phyloP scores from a whole-genome alignment of 2,888 invertebrate genomes.

The Perizoma affinitatum region DNA sequence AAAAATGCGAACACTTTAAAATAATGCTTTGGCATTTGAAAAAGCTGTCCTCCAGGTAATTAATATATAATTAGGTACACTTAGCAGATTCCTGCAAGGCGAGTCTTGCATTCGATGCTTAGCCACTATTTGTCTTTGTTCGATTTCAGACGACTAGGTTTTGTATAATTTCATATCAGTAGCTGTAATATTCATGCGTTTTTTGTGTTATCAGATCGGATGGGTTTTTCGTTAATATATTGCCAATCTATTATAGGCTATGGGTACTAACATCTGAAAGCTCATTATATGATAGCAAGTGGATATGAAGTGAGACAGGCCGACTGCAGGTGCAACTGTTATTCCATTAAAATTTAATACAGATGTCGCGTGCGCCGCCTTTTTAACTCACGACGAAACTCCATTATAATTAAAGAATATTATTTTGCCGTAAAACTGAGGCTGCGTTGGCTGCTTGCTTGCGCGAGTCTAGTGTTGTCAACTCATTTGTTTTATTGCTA shows the following conservation, averaged over 20 bases:
- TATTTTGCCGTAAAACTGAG: constrained; percentile 77
- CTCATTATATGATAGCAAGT: neutral
- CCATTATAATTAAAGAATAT: constrained; percentile 82
- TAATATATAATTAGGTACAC: constrained; percentile 73
- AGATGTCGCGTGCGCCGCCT: constrained; percentile 80
- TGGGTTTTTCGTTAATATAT: too few relatives aligned
- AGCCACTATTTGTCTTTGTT: constrained; percentile 48
- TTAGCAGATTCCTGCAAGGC: constrained; percentile 60
- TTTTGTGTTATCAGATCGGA: too few relatives aligned
- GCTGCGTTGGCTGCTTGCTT: constrained; percentile 44
- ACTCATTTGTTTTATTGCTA: neutral
- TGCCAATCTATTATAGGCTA: too few relatives aligned
- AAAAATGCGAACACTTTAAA: constrained; percentile 13
- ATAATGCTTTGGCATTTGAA: constrained; percentile 42
- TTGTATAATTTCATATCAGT: too few relatives aligned
- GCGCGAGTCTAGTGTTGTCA: constrained; percentile 5
- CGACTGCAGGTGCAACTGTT: constrained; percentile 71
- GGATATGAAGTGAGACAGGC: constrained; percentile 7
- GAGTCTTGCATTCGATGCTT: constrained; percentile 55
- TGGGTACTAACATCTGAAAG: neutral
- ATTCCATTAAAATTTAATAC: constrained; percentile 82
- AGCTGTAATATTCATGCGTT: too few relatives aligned
- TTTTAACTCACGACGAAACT: constrained; percentile 73
- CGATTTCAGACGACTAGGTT: constrained; percentile 46
- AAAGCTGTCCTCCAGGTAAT: constrained; percentile 49